These are phyloP conservation scores for Phylloscopus whistleri DNA, from an alignment of 2,113 vertebrate species.

Conservation along the genomic window DNA sequence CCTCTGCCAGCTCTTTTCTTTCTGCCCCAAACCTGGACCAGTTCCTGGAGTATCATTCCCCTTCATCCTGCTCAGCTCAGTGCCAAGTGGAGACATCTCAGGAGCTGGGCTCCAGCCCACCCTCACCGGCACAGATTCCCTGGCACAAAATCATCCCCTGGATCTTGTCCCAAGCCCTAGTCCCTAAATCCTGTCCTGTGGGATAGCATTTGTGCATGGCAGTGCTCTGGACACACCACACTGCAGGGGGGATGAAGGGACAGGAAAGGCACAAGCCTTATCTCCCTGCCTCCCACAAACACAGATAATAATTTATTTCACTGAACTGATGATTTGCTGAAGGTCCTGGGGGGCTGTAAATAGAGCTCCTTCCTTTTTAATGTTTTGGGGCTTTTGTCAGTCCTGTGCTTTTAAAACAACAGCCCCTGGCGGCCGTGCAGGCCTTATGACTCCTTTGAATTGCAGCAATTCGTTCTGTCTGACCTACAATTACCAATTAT, in stretches of 20 bases:
- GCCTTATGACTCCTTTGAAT: conserved; percentile 10
- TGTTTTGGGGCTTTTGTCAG: background rate
- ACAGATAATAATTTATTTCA: background rate
- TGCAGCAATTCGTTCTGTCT: conserved; percentile 49
- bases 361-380: background rate
- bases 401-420: conserved; percentile 23
- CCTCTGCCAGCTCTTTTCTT: background rate
- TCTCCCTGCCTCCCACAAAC: background rate
- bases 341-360: background rate
- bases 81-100: background rate
- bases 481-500: conserved; percentile 53
- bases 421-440: background rate
- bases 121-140: rapidly evolving
- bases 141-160: background rate
- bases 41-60: background rate
- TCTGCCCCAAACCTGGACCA: background rate
- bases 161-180: background rate
- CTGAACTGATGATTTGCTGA: background rate
- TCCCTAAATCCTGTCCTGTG: rapidly evolving
- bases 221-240: rapidly evolving
- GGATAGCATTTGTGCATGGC: background rate
- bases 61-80: background rate
- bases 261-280: rapidly evolving
- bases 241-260: background rate
- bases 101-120: background rate